phyloP scores from a whole-genome alignment of 2,113 vertebrate species.

The Orientallactaga bullata region DNA sequence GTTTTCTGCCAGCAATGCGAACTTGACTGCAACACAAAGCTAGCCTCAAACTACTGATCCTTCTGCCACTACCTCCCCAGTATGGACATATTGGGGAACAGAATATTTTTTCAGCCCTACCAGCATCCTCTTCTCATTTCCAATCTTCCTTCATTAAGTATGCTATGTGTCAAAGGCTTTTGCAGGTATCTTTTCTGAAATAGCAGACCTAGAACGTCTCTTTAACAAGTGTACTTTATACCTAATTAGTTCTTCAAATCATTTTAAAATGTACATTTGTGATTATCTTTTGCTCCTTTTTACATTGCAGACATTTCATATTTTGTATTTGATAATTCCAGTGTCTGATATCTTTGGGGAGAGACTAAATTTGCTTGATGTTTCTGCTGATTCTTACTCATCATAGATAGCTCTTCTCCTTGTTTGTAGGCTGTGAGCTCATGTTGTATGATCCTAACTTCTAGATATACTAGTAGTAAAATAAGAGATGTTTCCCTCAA shows the following conservation, averaged over 20 bases:
- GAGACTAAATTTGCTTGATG: background rate
- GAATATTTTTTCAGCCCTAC: too few relatives aligned
- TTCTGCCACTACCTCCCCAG: background rate
- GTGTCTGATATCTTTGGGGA: background rate
- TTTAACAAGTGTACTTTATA: background rate
- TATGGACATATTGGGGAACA: background rate
- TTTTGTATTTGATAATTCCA: constrained; percentile 38
- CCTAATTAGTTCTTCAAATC: constrained; percentile 38
- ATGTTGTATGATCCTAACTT: background rate
- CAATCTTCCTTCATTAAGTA: too few relatives aligned
- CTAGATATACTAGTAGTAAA: background rate
- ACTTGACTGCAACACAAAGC: too few relatives aligned
- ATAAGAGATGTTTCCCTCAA: background rate
- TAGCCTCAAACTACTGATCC: background rate
- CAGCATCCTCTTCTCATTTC: too few relatives aligned
- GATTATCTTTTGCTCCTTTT: background rate
- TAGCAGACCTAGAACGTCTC: background rate
- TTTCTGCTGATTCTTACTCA: constrained; percentile 1
- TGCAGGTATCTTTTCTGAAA: too few relatives aligned
- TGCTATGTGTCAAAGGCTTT: too few relatives aligned
- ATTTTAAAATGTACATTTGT: constrained; percentile 19
- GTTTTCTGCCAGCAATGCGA: too few relatives aligned
- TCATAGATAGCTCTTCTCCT: background rate
- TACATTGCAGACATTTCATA: constrained; percentile 37
- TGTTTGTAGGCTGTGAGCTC: constrained; percentile 11